phyloP scores from a whole-genome alignment of 1,140 invertebrate species.

The Leguminivora glycinivorella region DNA sequence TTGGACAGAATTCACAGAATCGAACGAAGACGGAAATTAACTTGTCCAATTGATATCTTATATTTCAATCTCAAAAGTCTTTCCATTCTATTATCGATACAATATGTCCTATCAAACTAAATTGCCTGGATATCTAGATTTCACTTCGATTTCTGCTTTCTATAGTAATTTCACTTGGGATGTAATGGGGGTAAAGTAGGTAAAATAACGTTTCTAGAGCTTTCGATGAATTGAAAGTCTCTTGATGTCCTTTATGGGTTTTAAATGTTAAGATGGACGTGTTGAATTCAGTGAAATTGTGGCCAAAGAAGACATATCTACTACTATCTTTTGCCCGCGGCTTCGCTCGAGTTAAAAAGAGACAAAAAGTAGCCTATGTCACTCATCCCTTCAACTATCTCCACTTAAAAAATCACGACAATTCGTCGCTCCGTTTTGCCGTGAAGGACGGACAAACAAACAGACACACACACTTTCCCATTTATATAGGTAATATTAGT shows the following conservation, averaged over 20 bases:
- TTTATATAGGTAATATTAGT: no score
- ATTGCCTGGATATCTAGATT: not conserved
- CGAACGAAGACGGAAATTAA: not conserved
- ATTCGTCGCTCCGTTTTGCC: no score
- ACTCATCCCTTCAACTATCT: no score
- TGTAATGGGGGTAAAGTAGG: not conserved
- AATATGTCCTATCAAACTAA: not conserved
- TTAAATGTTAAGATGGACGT: not conserved
- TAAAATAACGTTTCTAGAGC: not conserved
- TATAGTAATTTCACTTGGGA: slow-evolving; percentile 1
- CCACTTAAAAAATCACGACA: no score
- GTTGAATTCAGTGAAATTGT: not conserved
- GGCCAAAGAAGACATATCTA: no score
- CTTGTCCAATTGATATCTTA: not conserved
- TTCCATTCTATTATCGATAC: not conserved
- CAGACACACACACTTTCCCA: no score
- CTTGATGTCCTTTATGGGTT: not conserved
- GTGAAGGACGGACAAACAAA: no score
- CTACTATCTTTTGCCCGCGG: no score
- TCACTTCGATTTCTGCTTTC: slow-evolving; percentile 2
- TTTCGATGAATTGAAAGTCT: not conserved
- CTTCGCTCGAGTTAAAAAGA: no score
- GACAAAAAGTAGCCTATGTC: no score
- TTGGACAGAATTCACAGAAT: no score
- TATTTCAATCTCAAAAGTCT: not conserved